Percentiles rank a stretch among this genome's conserved stretches.
phyloP scores from a whole-genome alignment of 2,797 vertebrate genomes.

The Trichosurus vulpecula region DNA sequence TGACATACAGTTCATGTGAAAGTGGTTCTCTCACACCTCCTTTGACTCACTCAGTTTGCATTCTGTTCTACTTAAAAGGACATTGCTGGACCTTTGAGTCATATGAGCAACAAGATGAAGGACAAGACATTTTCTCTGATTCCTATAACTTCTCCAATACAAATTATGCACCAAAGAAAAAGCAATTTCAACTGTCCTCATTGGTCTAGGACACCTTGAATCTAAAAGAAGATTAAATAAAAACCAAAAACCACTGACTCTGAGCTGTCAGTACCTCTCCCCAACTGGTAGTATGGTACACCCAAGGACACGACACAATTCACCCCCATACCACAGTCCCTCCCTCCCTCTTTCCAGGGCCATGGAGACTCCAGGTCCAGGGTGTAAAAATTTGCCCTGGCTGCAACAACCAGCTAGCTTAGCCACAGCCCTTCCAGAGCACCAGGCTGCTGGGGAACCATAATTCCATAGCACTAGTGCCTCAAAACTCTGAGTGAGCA shows the following conservation, averaged over 20 bases:
- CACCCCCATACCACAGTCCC: background rate
- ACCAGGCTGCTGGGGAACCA: background rate
- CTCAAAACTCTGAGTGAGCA: background rate
- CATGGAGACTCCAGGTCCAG: background rate
- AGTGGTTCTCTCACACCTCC: background rate
- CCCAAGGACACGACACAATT: background rate
- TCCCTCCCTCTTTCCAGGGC: background rate
- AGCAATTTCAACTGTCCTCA: background rate
- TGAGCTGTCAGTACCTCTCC: background rate
- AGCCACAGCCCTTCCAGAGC: background rate
- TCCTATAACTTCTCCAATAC: background rate
- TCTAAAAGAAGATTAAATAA: background rate
- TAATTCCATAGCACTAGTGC: background rate
- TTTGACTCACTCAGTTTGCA: background rate
- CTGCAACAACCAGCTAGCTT: background rate
- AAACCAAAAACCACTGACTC: background rate
- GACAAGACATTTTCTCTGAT: background rate
- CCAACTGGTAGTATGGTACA: background rate
- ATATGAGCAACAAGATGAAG: background rate
- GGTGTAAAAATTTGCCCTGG: background rate
- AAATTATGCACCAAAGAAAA: background rate
- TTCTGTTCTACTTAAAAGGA: background rate
- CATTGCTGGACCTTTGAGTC: background rate
- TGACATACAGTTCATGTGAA: background rate
- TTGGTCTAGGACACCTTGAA: background rate